Evolutionary conservation across 2,113 vertebrate species (phyloP).

Genomic region (Peromyscus polionotus): DNA sequence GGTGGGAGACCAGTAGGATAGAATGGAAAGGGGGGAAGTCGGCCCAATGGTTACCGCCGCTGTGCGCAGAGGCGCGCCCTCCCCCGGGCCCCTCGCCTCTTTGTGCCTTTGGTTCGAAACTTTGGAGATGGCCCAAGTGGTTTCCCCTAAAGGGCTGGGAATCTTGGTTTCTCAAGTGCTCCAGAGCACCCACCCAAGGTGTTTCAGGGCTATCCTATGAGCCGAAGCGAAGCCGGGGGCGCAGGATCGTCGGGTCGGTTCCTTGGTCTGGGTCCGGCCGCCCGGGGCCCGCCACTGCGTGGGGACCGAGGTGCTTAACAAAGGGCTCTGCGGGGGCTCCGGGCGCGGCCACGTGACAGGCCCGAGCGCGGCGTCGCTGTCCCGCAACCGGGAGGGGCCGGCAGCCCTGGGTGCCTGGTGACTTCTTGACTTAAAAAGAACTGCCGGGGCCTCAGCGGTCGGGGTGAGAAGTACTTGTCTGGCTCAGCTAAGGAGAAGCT

Average conservation of each 20-base stretch:
- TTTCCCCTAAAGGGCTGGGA: neutral
- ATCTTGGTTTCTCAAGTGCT: neutral
- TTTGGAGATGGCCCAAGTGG: conserved; percentile 59
- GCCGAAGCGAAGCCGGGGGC: neutral
- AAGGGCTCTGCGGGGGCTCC: conserved; percentile 73
- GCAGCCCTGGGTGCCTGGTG: conserved; percentile 65
- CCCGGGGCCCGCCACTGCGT: neutral
- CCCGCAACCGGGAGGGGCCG: conserved; percentile 21
- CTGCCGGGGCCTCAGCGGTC: conserved; percentile 65
- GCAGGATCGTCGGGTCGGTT: neutral
- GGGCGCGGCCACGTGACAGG: conserved; percentile 67
- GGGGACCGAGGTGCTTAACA: conserved; percentile 68
- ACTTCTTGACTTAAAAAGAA: conserved; percentile 59
- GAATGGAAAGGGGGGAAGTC: conserved; percentile 32
- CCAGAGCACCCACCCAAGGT: conserved; percentile 14
- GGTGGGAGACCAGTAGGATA: neutral
- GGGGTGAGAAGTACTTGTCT: conserved; percentile 83
- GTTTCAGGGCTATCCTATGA: neutral
- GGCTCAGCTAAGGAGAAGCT: conserved; percentile 85
- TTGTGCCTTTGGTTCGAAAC: conserved; percentile 60
- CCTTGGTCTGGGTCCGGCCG: neutral
- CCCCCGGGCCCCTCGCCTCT: conserved; percentile 29
- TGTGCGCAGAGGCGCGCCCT: conserved; percentile 42
- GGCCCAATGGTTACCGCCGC: conserved; percentile 57
- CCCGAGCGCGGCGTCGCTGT: neutral